Percentiles rank a stretch among this genome's conserved stretches.
Evolutionary conservation across 2,797 vertebrate species (phyloP).

Genomic region (Lithobates pipiens): DNA sequence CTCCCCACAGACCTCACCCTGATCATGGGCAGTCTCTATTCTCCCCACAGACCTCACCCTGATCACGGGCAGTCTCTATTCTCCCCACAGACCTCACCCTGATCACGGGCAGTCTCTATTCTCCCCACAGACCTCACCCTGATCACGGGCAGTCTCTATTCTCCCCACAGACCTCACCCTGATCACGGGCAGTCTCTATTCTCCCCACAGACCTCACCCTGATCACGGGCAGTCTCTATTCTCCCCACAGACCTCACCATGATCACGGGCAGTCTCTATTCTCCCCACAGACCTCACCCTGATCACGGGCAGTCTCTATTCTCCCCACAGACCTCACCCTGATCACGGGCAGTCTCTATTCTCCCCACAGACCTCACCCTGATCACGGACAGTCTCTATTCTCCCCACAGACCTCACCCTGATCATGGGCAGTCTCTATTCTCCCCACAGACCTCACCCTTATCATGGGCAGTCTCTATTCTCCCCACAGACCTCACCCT

Average conservation of each 20-base stretch:
- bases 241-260: background rate
- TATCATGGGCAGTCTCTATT: background rate
- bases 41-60: background rate
- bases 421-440: constrained; percentile 30
- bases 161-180: too few relatives aligned
- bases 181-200: too few relatives aligned
- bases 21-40: background rate
- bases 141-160: too few relatives aligned
- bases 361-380: background rate
- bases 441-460: constrained; percentile 5
- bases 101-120: too few relatives aligned
- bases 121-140: too few relatives aligned
- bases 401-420: background rate
- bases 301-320: background rate
- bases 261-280: background rate
- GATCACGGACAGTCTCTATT: constrained; percentile 33
- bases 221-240: background rate
- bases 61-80: background rate
- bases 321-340: background rate
- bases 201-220: background rate
- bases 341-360: background rate
- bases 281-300: too few relatives aligned
- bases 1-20: constrained; percentile 5
- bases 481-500: background rate
- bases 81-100: background rate